Base-by-base conservation (phyloP, 2,797 vertebrate species). In the Neosilurus mollespiculum region DNA sequence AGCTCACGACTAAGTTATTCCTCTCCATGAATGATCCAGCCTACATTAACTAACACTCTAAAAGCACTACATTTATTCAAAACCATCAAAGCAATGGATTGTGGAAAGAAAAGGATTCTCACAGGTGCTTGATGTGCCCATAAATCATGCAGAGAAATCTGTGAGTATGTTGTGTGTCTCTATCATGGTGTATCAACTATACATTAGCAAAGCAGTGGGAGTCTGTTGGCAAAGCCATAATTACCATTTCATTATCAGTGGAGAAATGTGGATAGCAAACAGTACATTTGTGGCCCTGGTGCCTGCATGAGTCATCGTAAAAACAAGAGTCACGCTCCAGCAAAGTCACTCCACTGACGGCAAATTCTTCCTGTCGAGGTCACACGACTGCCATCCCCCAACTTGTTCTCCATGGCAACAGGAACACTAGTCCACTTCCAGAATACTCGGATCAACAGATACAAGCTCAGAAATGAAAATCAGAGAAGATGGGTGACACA, bases 341-440 rank as follows among this genome's bases (percentile, higher is more conserved):
- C 67, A 82, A 69, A 77, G 30, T 86, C 87, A 64, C 79, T 86
- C 80, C 82, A 84, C 72, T 76, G 81, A 80, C 67, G 83, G n/a
- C 76, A 20, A 77, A 26, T 56, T 84, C 43, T 64, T 85, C 58
- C 62, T 78, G 61, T 53, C 70, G 79, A 87, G 84, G 87, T 83
- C 73, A 86, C 78, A 51, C 82, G 81, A 89, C 69, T 84, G 81
- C 87, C 91, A 87, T 91, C 58, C 90, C 88, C 90, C 87, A 86
- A 56, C 88, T 90, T 87, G 89, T 89, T 94, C 86, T 58, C 93
- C 90, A 92, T 92, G 90, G 93, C 93, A 94, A 93, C 92, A 87
- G 88, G 87, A 88, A 73, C 49, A 83, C 86, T 85, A 88, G 87
- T 71, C 81, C 72, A 87, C 85, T 90, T 87, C 53, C 82, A 84